phyloP scores from a whole-genome alignment of 2,797 vertebrate genomes.

The Gobionotothen gibberifrons region DNA sequence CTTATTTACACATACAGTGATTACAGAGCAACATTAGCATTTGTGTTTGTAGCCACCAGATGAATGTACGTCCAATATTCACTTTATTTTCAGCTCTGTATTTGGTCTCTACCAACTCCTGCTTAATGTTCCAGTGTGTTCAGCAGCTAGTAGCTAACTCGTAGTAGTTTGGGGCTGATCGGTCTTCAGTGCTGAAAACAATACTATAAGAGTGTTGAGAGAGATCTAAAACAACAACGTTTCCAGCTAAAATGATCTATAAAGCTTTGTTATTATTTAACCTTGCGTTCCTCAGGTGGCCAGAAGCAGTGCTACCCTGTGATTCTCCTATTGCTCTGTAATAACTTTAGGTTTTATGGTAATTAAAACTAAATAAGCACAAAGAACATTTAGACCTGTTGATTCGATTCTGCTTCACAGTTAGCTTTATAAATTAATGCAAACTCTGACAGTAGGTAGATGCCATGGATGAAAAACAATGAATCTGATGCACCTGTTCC shows the following conservation, averaged over 20 bases:
- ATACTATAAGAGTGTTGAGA: background rate
- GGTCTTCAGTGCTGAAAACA: no score
- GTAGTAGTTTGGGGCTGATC: no score
- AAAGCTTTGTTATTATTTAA: background rate
- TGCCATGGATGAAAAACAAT: background rate
- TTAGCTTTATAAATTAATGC: slow-evolving; percentile 6
- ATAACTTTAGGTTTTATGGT: background rate
- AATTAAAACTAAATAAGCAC: background rate
- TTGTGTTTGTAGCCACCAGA: background rate
- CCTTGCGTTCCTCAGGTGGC: background rate
- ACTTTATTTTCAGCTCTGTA: background rate
- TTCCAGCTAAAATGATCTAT: background rate
- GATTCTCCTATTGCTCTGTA: background rate
- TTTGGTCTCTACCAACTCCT: slow-evolving; percentile 4
- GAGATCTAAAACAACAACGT: background rate
- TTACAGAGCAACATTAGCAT: background rate
- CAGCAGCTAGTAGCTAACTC: no score
- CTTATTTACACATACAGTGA: background rate
- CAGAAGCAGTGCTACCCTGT: background rate
- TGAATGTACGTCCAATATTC: background rate
- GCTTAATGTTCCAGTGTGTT: background rate
- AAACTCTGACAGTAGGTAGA: background rate
- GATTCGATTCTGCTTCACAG: background rate
- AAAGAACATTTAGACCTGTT: background rate
- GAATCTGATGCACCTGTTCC: slow-evolving; percentile 7